Percentiles rank a stretch among this genome's conserved stretches.
Conservation (phyloP, 1,140 invertebrate genomes). For the Diorhabda elongata region DNA sequence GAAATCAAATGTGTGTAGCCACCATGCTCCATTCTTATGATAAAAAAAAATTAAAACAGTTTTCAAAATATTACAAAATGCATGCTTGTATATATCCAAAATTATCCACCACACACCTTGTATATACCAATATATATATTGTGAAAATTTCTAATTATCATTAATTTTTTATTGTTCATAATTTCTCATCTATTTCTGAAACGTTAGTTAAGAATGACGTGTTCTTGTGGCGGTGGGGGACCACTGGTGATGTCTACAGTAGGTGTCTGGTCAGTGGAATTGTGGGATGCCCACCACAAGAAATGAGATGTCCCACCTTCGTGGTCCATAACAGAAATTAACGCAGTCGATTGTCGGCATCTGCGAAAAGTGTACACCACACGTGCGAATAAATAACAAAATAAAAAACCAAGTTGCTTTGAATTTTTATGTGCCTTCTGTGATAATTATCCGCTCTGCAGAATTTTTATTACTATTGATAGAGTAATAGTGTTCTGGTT, state of each 20-base stretch:
- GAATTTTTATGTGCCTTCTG: neutral
- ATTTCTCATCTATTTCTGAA: neutral
- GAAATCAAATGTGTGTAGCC: too few species aligned
- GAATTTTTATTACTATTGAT: neutral
- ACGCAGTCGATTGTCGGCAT: conserved; percentile 34
- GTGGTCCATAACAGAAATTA: conserved; percentile 24
- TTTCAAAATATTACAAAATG: neutral
- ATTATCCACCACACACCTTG: neutral
- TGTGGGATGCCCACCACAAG: conserved; percentile 17
- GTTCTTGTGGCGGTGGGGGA: conserved; percentile 24
- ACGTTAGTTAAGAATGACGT: conserved; percentile 16
- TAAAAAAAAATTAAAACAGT: neutral
- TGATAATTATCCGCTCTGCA: neutral
- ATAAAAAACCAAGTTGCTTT: neutral
- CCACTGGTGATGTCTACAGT: conserved; percentile 21
- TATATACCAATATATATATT: neutral
- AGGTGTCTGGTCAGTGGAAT: conserved; percentile 12
- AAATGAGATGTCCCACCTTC: conserved; percentile 24
- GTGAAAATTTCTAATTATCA: too few species aligned
- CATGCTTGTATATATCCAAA: neutral
- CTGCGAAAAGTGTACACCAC: conserved; percentile 23
- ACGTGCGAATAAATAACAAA: neutral
- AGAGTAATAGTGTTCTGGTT: neutral
- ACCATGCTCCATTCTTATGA: too few species aligned
- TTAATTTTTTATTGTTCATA: neutral